Conservation (phyloP, 2,113 vertebrate genomes). For the Aegypius monachus region DNA sequence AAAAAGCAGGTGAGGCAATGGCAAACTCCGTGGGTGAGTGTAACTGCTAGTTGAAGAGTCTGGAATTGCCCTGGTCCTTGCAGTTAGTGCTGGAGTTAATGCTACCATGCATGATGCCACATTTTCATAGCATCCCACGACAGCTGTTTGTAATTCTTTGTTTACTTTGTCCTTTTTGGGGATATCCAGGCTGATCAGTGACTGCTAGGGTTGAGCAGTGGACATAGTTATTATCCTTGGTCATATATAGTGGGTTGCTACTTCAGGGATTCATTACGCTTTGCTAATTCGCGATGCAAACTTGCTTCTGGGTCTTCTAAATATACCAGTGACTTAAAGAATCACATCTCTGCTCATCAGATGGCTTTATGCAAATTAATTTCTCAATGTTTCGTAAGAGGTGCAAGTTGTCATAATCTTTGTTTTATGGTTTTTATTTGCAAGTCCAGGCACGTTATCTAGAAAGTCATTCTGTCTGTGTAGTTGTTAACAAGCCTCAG, state of each 20-base stretch:
- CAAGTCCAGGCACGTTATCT: neutral
- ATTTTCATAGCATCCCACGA: fast-evolving
- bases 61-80: neutral
- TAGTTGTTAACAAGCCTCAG: neutral
- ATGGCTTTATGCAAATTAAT: neutral
- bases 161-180: neutral
- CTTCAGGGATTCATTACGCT: neutral
- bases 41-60: neutral
- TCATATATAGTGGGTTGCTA: neutral
- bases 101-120: fast-evolving
- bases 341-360: neutral
- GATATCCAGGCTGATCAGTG: neutral
- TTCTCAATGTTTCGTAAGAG: neutral
- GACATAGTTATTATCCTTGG: neutral
- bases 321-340: neutral
- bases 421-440: neutral
- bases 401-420: neutral
- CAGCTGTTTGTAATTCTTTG: neutral
- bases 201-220: neutral
- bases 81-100: neutral
- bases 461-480: neutral
- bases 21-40: fast-evolving
- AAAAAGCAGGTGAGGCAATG: neutral
- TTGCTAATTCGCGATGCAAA: neutral
- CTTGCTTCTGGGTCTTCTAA: neutral